Evolutionary conservation across 2,888 invertebrate genomes (phyloP).

Genomic region (Aphidoletes aphidimyza): DNA sequence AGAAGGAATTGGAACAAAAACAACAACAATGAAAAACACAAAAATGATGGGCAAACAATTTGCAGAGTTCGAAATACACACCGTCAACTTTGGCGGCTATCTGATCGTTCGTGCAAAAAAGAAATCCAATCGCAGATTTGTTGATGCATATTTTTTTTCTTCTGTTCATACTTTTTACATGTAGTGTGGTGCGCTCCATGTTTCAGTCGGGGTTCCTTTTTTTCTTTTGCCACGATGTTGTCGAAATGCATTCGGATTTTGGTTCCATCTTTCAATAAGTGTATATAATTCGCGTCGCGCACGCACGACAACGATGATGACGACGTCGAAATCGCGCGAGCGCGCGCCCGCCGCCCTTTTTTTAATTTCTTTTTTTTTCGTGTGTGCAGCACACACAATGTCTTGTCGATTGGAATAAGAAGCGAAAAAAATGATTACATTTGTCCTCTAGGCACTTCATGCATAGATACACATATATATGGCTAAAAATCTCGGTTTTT

Average conservation of each 20-base stretch:
- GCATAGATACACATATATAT: neutral
- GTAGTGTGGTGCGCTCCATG: too few relatives aligned
- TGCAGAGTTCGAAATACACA: constrained; percentile 11
- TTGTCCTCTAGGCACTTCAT: constrained; percentile 31
- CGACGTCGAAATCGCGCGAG: neutral
- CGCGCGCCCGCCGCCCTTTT: too few relatives aligned
- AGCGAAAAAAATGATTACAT: constrained; percentile 42
- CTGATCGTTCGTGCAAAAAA: constrained; percentile 48
- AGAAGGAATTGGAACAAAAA: neutral
- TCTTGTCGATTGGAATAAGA: constrained; percentile 3
- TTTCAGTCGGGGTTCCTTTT: neutral
- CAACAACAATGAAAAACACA: too few relatives aligned
- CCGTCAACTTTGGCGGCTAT: constrained; percentile 51
- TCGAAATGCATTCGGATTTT: constrained; percentile 14
- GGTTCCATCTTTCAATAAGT: constrained; percentile 43
- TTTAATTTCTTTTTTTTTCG: neutral
- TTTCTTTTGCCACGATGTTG: neutral
- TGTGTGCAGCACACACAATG: neutral
- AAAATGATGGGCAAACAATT: constrained; percentile 29
- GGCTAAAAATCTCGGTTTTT: too few relatives aligned
- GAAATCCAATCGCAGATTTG: constrained; percentile 17
- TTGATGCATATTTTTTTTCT: constrained; percentile 6
- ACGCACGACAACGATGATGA: constrained; percentile 29
- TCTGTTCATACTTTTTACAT: too few relatives aligned
- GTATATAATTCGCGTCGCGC: constrained; percentile 47